Evolutionary conservation across 1,140 invertebrate species (phyloP).

Genomic region (Drosophila santomea): DNA sequence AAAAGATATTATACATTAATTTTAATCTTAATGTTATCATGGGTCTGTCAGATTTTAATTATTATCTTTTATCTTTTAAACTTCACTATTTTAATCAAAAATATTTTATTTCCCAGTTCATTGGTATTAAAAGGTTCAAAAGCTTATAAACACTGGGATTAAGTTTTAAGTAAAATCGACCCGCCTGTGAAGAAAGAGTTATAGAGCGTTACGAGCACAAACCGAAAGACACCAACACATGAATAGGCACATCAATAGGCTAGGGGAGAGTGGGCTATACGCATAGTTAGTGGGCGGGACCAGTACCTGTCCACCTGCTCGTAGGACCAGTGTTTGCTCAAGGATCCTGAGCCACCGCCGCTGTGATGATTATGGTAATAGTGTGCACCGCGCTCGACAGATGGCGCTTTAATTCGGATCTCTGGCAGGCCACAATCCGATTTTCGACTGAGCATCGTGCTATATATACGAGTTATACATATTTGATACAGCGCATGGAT

Average conservation of each 20-base stretch:
- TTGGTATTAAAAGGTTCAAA: not conserved
- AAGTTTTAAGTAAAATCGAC: conserved; percentile 3
- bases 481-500: conserved; percentile 20
- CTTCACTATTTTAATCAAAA: not conserved
- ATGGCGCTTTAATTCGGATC: conserved; percentile 91
- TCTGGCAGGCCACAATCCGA: conserved; percentile 89
- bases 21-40: not conserved
- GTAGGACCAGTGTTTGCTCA: conserved; percentile 84
- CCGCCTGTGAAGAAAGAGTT: conserved; percentile 11
- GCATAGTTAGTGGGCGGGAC: conserved; percentile 43
- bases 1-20: not conserved
- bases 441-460: conserved; percentile 87
- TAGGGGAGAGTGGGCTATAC: conserved; percentile 35
- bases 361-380: conserved; percentile 78
- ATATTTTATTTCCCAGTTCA: not conserved
- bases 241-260: conserved; percentile 36
- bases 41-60: too few relatives aligned
- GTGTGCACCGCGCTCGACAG: conserved; percentile 88
- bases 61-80: not conserved
- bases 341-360: conserved; percentile 73
- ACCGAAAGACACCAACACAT: conserved; percentile 46
- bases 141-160: not conserved
- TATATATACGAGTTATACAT: conserved; percentile 40
- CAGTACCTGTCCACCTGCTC: conserved; percentile 83
- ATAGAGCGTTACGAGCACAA: conserved; percentile 43